Percentiles rank a stretch among this genome's conserved stretches.
These are phyloP conservation scores for Lutjanus erythropterus DNA, from an alignment of 2,113 vertebrate species.

Conservation along the genomic window DNA sequence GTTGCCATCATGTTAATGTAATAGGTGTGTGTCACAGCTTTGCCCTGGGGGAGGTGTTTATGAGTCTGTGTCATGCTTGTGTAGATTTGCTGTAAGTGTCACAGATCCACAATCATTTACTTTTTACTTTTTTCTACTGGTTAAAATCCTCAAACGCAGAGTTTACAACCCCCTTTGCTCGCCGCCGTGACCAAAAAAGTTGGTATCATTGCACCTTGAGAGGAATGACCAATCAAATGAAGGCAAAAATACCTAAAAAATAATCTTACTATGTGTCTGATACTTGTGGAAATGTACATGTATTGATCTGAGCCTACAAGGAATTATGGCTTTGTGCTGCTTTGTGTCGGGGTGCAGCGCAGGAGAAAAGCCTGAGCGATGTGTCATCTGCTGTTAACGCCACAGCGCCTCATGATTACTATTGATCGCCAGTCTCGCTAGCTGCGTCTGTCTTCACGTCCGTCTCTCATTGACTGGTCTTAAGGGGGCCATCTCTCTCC, in stretches of 20 bases:
- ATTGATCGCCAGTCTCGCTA: slow-evolving; percentile 78
- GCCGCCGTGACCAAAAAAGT: slow-evolving; percentile 8
- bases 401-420: slow-evolving; percentile 83
- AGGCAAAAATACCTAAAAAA: slow-evolving; percentile 29
- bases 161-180: neutral
- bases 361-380: slow-evolving; percentile 73
- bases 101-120: neutral
- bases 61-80: slow-evolving; percentile 26
- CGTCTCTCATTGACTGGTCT: slow-evolving; percentile 81
- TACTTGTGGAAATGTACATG: slow-evolving; percentile 69
- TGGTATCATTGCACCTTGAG: slow-evolving; percentile 12
- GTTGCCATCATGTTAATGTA: neutral
- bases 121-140: neutral
- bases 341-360: slow-evolving; percentile 62
- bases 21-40: slow-evolving; percentile 13
- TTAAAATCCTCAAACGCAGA: neutral
- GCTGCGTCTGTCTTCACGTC: slow-evolving; percentile 76
- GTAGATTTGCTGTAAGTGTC: slow-evolving; percentile 20
- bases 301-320: slow-evolving; percentile 60
- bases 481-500: slow-evolving; percentile 70
- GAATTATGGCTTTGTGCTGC: slow-evolving; percentile 64
- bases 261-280: slow-evolving; percentile 28
- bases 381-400: slow-evolving; percentile 83
- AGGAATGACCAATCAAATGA: slow-evolving; percentile 16
- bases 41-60: slow-evolving; percentile 19